Evolutionary conservation across 1,140 invertebrate species (phyloP).

Genomic region (Aphis craccivora): DNA sequence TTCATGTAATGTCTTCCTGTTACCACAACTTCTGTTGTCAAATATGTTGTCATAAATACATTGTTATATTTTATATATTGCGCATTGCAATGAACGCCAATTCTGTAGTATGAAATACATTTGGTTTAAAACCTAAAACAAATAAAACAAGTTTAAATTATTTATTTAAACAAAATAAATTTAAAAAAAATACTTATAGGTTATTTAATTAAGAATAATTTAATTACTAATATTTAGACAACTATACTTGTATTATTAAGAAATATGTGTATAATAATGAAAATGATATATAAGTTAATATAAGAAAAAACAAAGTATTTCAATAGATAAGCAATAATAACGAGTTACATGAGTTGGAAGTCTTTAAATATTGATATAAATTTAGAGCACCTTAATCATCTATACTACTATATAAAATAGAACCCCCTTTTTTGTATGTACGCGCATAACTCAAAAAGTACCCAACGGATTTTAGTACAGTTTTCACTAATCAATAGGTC

Average conservation of each 20-base stretch:
- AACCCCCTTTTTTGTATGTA: too few species aligned
- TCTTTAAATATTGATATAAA: neutral
- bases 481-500: too few species aligned
- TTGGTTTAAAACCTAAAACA: constrained; percentile 11
- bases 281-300: neutral
- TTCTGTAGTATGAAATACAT: neutral
- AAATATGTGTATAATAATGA: neutral
- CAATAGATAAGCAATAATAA: too few species aligned
- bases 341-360: neutral
- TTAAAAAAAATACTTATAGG: too few species aligned
- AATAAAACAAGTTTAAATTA: neutral
- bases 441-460: too few species aligned
- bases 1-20: constrained; percentile 24
- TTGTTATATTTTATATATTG: neutral
- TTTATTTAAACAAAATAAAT: neutral
- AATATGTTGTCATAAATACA: constrained; percentile 10
- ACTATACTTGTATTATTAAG: neutral
- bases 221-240: too few species aligned
- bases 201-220: too few species aligned
- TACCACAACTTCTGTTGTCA: neutral
- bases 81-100: neutral
- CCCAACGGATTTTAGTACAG: too few species aligned
- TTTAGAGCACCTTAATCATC: too few species aligned
- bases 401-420: too few species aligned
- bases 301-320: neutral